These are phyloP conservation scores for Scaptomyza pallida DNA, from an alignment of 1,140 invertebrate species.

Conservation along the genomic window DNA sequence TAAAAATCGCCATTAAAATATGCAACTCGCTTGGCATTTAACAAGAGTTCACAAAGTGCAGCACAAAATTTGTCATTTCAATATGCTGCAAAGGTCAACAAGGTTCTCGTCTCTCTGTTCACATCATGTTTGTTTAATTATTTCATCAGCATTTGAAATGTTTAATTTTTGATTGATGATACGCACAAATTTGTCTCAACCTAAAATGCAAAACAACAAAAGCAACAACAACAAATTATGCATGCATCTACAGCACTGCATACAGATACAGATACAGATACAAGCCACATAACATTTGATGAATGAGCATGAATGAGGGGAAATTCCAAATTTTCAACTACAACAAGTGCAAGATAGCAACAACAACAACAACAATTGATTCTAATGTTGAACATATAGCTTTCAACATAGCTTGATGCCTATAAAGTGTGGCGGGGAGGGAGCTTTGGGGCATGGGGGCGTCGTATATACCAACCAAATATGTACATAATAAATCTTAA, in stretches of 20 bases:
- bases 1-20: neutral
- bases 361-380: slow-evolving; percentile 17
- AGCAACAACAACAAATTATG: slow-evolving; percentile 27
- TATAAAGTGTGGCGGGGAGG: neutral
- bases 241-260: slow-evolving; percentile 5
- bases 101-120: slow-evolving; percentile 19
- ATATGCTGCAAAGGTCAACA: neutral
- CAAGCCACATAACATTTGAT: slow-evolving; percentile 40
- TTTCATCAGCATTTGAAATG: slow-evolving; percentile 58
- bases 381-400: slow-evolving; percentile 19
- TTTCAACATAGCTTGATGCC: neutral
- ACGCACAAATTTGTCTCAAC: slow-evolving; percentile 71
- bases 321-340: slow-evolving; percentile 40
- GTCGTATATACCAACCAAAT: slow-evolving; percentile 16
- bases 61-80: slow-evolving; percentile 33
- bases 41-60: slow-evolving; percentile 1
- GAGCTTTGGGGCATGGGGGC: no score
- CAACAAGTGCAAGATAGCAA: no score
- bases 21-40: neutral
- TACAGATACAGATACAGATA: slow-evolving; percentile 12
- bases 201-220: slow-evolving; percentile 11
- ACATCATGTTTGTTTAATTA: slow-evolving; percentile 63
- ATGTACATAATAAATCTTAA: slow-evolving; percentile 72
- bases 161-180: slow-evolving; percentile 76
- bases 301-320: slow-evolving; percentile 48